phyloP scores from a whole-genome alignment of 1,140 invertebrate species.

The Formica selysi region DNA sequence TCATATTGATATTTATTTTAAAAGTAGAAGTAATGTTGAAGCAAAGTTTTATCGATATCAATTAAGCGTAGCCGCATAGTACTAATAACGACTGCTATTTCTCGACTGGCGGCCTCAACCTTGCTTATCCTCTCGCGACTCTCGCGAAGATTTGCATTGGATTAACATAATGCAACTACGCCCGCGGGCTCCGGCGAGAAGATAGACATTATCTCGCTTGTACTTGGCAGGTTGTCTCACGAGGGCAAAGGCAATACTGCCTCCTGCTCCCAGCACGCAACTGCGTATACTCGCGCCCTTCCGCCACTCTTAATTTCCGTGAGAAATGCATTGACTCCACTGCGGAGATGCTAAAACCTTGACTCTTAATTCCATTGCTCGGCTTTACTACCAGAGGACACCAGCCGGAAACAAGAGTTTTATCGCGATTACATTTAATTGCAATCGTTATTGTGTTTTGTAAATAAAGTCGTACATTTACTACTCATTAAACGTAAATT shows the following conservation, averaged over 20 bases:
- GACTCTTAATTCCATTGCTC: constrained; percentile 37
- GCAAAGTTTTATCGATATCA: constrained; percentile 9
- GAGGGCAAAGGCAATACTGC: constrained; percentile 45
- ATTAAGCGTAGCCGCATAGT: not conserved
- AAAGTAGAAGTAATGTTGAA: not conserved
- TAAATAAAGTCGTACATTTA: not conserved
- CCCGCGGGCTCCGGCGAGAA: constrained; percentile 48
- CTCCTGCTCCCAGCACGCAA: constrained; percentile 1
- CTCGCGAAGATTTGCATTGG: constrained; percentile 77
- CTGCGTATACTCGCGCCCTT: constrained; percentile 6
- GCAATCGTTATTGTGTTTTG: not conserved
- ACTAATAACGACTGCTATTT: constrained; percentile 61
- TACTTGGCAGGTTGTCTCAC: constrained; percentile 49
- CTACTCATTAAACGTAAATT: constrained; percentile 5
- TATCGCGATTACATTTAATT: not conserved
- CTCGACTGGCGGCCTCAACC: constrained; percentile 32
- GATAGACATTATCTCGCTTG: constrained; percentile 63
- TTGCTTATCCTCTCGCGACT: constrained; percentile 61
- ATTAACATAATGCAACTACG: constrained; percentile 80
- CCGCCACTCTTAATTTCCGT: not conserved
- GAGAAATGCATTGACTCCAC: constrained; percentile 2
- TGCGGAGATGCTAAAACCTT: constrained; percentile 23
- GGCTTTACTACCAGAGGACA: not conserved
- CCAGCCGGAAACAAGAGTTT: not conserved
- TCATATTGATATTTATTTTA: not conserved